phyloP scores from a whole-genome alignment of 2,888 invertebrate genomes.

The Didymodactylos carnosus region DNA sequence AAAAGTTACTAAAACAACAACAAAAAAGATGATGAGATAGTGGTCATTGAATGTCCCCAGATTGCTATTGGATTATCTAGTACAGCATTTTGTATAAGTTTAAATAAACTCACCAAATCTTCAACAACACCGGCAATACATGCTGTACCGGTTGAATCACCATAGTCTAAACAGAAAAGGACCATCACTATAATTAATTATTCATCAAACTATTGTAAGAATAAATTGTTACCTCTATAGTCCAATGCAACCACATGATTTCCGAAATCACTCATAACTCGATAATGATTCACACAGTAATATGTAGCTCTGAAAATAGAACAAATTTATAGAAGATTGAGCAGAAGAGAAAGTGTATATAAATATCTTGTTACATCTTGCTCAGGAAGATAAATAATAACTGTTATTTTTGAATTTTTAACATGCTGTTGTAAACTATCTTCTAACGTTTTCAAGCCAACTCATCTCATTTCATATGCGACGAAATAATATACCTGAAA shows the following conservation, averaged over 20 bases:
- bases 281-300: constrained; percentile 1
- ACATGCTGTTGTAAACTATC: constrained; percentile 5
- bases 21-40: no score
- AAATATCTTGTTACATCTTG: constrained; percentile 1
- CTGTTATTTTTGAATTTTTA: not conserved
- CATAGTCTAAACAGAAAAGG: no score
- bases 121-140: constrained; percentile 8
- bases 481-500: no score
- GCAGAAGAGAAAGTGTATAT: no score
- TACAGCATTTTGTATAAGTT: not conserved
- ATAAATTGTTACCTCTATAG: constrained; percentile 11
- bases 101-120: constrained; percentile 5
- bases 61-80: not conserved
- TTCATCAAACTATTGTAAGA: no score
- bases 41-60: not conserved
- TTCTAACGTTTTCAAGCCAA: no score
- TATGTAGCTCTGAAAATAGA: not conserved
- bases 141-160: constrained; percentile 11
- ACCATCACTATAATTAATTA: no score
- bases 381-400: constrained; percentile 8
- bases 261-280: constrained; percentile 1
- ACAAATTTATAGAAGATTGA: no score
- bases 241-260: constrained; percentile 6
- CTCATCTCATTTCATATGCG: no score
- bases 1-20: no score